A percentile compares a stretch with the other conserved stretches of the same genome.
These are phyloP conservation scores for Sinohyriopsis cumingii DNA, from an alignment of 2,888 invertebrate genomes.

Conservation along the genomic window DNA sequence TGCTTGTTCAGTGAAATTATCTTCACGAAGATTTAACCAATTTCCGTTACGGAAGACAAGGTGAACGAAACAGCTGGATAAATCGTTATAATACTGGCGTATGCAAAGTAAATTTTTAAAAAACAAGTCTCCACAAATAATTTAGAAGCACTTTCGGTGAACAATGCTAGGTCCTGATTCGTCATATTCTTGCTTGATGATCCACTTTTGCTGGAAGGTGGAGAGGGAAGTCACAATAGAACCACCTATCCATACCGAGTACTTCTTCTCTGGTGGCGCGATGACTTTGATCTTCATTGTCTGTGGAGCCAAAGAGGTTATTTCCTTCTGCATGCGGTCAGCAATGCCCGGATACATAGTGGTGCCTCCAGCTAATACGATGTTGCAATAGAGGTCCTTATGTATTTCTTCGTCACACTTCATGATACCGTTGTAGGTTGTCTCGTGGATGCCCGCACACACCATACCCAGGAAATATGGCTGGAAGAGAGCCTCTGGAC, in stretches of 20 bases:
- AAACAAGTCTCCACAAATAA: not conserved
- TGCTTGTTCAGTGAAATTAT: too few species aligned
- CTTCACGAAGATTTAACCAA: too few species aligned
- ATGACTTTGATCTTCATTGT: conserved; percentile 78
- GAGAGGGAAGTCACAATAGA: conserved; percentile 65
- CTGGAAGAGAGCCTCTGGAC: conserved; percentile 68
- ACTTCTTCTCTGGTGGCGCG: conserved; percentile 67
- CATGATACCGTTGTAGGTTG: conserved; percentile 62
- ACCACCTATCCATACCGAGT: conserved; percentile 67
- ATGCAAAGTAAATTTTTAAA: not conserved
- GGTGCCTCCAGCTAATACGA: conserved; percentile 92
- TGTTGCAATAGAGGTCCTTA: conserved; percentile 74
- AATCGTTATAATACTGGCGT: not conserved
- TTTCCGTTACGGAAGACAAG: too few species aligned
- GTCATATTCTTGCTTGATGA: conserved; percentile 65
- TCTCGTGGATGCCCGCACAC: conserved; percentile 76
- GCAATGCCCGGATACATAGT: conserved; percentile 98
- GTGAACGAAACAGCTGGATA: too few species aligned
- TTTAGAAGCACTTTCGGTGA: conserved; percentile 76
- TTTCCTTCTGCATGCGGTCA: conserved; percentile 98
- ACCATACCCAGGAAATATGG: conserved; percentile 71
- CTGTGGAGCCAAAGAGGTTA: conserved; percentile 84
- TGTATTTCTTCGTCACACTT: conserved; percentile 68
- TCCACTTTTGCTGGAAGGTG: conserved; percentile 68
- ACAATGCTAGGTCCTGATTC: conserved; percentile 89